These are phyloP conservation scores for Lepidurus couesii DNA, from an alignment of 1,140 invertebrate genomes.

Conservation along the genomic window DNA sequence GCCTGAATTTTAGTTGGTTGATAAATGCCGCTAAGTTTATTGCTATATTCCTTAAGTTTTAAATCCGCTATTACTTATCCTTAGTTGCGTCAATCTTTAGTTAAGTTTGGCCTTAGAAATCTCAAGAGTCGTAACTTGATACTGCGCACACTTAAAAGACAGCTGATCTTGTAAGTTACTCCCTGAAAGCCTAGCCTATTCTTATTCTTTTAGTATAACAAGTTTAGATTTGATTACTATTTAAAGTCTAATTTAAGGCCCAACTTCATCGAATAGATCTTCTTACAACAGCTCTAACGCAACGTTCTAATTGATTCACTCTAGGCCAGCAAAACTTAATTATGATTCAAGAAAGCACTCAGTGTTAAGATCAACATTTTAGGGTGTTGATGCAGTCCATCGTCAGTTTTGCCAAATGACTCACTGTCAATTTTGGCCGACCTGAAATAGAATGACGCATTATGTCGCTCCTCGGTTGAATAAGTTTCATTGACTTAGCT, in stretches of 20 bases:
- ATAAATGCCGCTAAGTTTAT: not conserved
- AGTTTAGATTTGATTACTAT: not conserved
- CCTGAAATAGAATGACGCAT: conserved; percentile 15
- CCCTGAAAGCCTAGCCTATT: not conserved
- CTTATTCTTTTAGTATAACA: too few relatives aligned
- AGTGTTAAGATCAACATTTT: not conserved
- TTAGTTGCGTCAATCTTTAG: not conserved
- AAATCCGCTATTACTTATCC: not conserved
- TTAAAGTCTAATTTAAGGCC: too few relatives aligned
- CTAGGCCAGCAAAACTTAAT: not conserved
- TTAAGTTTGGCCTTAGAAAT: not conserved
- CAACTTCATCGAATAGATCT: too few relatives aligned
- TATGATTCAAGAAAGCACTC: not conserved
- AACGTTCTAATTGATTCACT: not conserved
- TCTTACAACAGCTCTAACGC: not conserved
- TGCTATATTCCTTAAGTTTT: not conserved
- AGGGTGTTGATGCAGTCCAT: too few relatives aligned
- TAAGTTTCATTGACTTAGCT: not conserved
- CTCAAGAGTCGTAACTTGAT: not conserved
- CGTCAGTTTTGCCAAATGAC: not conserved
- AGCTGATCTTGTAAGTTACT: not conserved
- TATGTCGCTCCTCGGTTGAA: not conserved
- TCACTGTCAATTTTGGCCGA: not conserved
- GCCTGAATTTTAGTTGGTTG: not conserved
- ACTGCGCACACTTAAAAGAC: not conserved